A percentile compares a stretch with the other conserved stretches of the same genome.
phyloP scores from a whole-genome alignment of 2,797 vertebrate species.

The Leucoraja ocellata region DNA sequence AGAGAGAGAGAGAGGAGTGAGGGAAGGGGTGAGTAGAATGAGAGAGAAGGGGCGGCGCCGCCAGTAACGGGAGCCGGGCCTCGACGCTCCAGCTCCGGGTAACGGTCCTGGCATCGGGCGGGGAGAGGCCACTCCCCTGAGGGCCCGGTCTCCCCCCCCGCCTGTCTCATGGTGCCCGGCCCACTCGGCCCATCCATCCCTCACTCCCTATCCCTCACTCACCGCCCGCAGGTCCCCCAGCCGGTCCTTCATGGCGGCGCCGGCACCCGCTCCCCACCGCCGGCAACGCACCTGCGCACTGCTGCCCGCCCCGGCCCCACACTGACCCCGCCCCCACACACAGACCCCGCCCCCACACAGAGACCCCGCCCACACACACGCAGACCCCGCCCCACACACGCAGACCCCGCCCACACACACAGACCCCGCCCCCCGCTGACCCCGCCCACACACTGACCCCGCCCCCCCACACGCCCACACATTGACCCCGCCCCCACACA shows the following conservation, averaged over 20 bases:
- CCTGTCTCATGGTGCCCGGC: fast-evolving
- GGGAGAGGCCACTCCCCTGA: not conserved
- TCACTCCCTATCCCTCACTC: not conserved
- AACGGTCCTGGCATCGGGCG: not conserved
- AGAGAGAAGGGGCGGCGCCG: too few species aligned
- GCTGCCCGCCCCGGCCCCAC: not conserved
- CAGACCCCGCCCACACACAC: too few species aligned
- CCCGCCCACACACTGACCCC: too few species aligned
- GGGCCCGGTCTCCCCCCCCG: too few species aligned
- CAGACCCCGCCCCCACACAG: not conserved
- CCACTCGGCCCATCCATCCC: not conserved
- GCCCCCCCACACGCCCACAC: too few species aligned
- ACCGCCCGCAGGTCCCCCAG: not conserved
- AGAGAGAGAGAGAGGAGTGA: not conserved
- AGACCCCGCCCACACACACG: too few species aligned
- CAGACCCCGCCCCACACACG: too few species aligned
- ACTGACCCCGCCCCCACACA: not conserved
- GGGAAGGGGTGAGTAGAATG: fast-evolving
- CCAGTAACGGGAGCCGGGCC: too few species aligned
- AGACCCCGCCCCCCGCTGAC: too few species aligned
- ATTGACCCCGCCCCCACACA: too few species aligned
- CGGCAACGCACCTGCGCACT: not conserved
- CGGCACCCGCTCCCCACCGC: not conserved
- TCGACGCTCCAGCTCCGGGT: fast-evolving
- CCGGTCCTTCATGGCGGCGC: slow-evolving; percentile 15